Base-by-base conservation (phyloP, 1,140 invertebrate species). In the Bombus consobrinus region DNA sequence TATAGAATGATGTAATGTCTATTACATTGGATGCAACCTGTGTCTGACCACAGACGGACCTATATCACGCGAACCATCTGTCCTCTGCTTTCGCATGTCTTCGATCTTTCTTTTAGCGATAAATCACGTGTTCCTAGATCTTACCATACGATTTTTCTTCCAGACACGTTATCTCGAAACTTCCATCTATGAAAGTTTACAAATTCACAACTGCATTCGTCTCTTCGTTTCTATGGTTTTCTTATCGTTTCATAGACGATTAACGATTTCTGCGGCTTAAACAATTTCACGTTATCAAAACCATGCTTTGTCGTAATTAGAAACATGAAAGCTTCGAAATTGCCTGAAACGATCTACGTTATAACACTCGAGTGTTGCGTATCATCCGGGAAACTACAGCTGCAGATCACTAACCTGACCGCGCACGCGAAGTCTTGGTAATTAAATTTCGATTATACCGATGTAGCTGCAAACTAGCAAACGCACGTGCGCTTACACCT, bases 401-500 rank as follows among this genome's bases (percentile, higher is more conserved):
- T 28, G 43, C 22, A 43, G 75, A 71, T 71, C 64, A 15, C 74
- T 78, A 71, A 78, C 71, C 37, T 47, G 41, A 5, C 9, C 53
- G 43, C 18, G 22, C 39, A 28, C 39, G 66, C 43, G 53, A 71
- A 41, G 32, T 12, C 9, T 9, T 79, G n/a, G 22, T 62, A 72
- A 79, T 84, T 57, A 84, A 84, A 79, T 84, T 43, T 69, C 82
- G 25, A 78, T 84, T 78, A 71, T 34, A n/a, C 74, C 28, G 53
- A n/a, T 39, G 13, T 37, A 34, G 32, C 18, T 53, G 6, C 6
- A 22, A 53, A 53, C 47, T 53, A 22, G 18, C 0, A 53, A 22
- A 53, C 18, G 47, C 64, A 53, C 18, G 62, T 39, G 43, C 34
- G 62, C 37, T 18, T 37, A 41, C 25, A 28, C 34, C 53, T 37